These are phyloP conservation scores for Parelbella ahira DNA, from an alignment of 2,888 invertebrate species.

Conservation along the genomic window DNA sequence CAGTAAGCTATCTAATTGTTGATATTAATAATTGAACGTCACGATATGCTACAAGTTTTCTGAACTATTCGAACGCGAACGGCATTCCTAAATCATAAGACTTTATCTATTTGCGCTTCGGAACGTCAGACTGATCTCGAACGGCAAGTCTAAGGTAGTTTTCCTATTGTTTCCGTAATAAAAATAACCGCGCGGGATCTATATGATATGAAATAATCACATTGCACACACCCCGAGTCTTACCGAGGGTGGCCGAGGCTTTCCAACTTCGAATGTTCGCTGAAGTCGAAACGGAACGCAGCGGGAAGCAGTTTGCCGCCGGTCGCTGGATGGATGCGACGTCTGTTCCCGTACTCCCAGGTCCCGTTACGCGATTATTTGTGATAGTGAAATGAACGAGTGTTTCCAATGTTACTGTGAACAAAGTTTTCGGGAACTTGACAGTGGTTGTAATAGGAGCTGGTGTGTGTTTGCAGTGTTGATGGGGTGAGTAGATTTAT, in stretches of 20 bases:
- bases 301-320: conserved; percentile 43
- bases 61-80: too few species aligned
- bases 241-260: conserved; percentile 45
- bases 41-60: too few species aligned
- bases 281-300: conserved; percentile 38
- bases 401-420: conserved; percentile 40
- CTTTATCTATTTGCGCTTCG: too few species aligned
- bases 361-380: conserved; percentile 34
- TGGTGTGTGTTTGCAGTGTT: conserved; percentile 8
- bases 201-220: conserved; percentile 24
- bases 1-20: too few species aligned
- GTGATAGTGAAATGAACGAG: conserved; percentile 47
- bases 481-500: conserved; percentile 10
- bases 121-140: too few species aligned
- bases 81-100: too few species aligned
- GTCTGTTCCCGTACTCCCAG: conserved; percentile 28
- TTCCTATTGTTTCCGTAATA: conserved; percentile 10
- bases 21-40: too few species aligned
- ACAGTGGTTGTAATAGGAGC: conserved; percentile 32
- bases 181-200: conserved; percentile 10
- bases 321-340: conserved; percentile 38
- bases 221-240: conserved; percentile 35
- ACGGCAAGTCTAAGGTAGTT: too few species aligned
- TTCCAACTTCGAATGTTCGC: conserved; percentile 40
- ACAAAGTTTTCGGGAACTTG: conserved; percentile 32